Base-by-base conservation (phyloP, 2,888 invertebrate species). In the Aphodius granarius region DNA sequence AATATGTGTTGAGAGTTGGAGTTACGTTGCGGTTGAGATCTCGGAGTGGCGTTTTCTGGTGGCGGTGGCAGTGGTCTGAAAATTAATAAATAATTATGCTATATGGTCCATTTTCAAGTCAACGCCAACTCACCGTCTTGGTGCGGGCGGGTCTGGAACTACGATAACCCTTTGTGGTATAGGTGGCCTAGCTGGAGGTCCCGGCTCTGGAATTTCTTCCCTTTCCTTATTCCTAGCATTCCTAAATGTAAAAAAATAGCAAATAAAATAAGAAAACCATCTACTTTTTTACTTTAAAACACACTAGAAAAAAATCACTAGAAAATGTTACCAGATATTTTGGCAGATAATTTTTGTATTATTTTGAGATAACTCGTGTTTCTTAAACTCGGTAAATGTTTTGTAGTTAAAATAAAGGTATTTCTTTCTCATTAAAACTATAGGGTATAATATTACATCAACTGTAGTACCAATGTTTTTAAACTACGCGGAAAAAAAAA, bases 131-230 rank as follows among this genome's bases (percentile, higher is more conserved):
- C 89, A 91, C 91, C 91, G 89, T 88, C 91, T 89, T 82, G 91
- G 87, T 21, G 83, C 82, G 63, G 86, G 86, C 81, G 95, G 95
- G 88, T 97, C 97, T 83, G 95, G 95, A 86, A 96, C 96, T 86
- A 96, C 95, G 84, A 96, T 96, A 86, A 96, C 91, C 89, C 96
- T 93, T 88, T 96, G 95, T 83, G 96, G 96, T 87, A 96, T 92
- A 80, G 95, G 94, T 77, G 96, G 96, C 86, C 96, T 89, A 78
- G 96, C 93, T 68, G 96, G 96, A 80, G 96, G 95, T 79, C 95
- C 96, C 22, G 95, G 95, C 85, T 96, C 96, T 86, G 93, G 91
- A 82, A 91, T 91, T 84, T 91, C 91, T 81, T 91, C 91, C 5
- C 89, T 87, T 79, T 83, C 91, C 78, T 86, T 87, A 79, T 85